Evolutionary conservation across 2,797 vertebrate species (phyloP), one percentile per base, ranked within the genome.

Genomic region (Halcyon chelicuti): DNA sequence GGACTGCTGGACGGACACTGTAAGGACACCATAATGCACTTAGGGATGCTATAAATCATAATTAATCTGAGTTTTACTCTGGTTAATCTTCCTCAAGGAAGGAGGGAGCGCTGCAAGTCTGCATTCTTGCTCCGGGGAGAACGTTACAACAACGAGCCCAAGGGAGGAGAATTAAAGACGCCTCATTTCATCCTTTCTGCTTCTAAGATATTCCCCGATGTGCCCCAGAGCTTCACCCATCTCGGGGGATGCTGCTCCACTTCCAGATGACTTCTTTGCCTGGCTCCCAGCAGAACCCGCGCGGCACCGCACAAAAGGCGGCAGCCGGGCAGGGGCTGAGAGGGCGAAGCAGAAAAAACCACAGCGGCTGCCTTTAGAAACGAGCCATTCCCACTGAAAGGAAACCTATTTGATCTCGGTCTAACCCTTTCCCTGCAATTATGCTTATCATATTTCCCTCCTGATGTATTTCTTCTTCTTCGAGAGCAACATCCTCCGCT

Each of bases 331-430:
- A 26, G 1, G 10, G 40, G 29, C 51, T 54, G 65, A 14, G 67
- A 47, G 33, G 47, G 28, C 0, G 3, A 31, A 84, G 52, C 2
- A 5, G 42, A 29, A 15, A 15, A n/a, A 68, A 10, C 46, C 76
- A 19, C 79, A 35, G 83, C 5, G 3, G 35, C 66, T 42, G 58
- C 71, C 14, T 15, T 26, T 5, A 68, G 47, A 55, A 79, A 75
- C 0, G 28, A 84, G 58, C 33, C 9, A 0, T 77, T 68, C 54
- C 70, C 58, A n/a, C 12, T 0, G 1, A 37, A 25, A 79, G 85
- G 40, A 80, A 82, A 54, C 60, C 21, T 19, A 2, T 31, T 28
- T 23, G 46, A 42, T 78, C 78, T 14, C 54, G 40, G 74, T 15
- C 72, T 54, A 77, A 52, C 35, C 90, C 90, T 28, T 1, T 44